Base-by-base conservation (phyloP, 2,113 vertebrate species). In the Hippocampus barbouri region DNA sequence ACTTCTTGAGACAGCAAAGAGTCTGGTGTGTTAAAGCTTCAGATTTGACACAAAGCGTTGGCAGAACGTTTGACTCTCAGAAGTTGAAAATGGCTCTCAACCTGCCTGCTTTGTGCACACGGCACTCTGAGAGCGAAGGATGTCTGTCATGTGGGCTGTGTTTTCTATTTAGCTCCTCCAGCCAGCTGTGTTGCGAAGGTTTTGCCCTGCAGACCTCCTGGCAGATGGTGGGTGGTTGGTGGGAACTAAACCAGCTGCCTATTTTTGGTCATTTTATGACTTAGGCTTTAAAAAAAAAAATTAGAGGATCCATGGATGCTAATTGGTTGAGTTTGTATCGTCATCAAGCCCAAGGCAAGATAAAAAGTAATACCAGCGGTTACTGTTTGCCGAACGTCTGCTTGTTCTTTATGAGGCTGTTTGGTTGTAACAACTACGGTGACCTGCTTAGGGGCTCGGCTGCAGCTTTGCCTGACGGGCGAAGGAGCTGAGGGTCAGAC, bases 151-250 rank as follows among this genome's bases (percentile, higher is more conserved):
- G 77, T 81, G 77, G 79, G 72, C 66, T 41, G 56, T 71, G 80
- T 89, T 90, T 83, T 69, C 87, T 18, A 27, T 66, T 47, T 66
- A 25, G 23, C 14, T 85, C 85, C 79, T 75, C 70, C 84, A 82
- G 74, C 79, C 84, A 89, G 84, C 89, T 88, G 75, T 75, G 78
- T 75, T 79, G 73, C 73, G 77, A 83, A 78, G 83, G 80, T 87
- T 67, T 72, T 79, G 85, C 90, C 79, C 84, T 79, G 61, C 82
- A 88, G 88, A 93, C 86, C 87, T 85, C 86, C 89, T 82, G 65
- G 84, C 82, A 82, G 73, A 80, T 86, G 69, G 66, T 85, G 90
- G 91, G 88, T 86, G 89, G 72, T 56, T 81, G 72, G 59, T 73
- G 85, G 70, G 74, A 70, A 78, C 84, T 47, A 47, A 85, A 84